Percentiles rank a stretch among this genome's conserved stretches.
These are phyloP conservation scores for Spea hammondii DNA, from an alignment of 2,797 vertebrate genomes.

Conservation along the genomic window DNA sequence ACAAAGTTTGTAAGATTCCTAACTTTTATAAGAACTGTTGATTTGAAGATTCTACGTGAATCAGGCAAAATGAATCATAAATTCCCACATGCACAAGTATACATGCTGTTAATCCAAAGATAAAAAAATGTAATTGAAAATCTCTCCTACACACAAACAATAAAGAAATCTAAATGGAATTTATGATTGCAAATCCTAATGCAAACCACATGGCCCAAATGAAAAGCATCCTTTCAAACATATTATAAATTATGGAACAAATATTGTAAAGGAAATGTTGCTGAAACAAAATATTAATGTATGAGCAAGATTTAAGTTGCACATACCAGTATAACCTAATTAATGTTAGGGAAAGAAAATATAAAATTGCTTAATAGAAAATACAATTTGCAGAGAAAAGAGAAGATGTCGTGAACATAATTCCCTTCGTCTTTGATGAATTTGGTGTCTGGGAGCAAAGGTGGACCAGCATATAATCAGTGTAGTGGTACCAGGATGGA, in stretches of 20 bases:
- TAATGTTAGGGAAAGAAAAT: too few species aligned
- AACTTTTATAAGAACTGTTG: conserved; percentile 17
- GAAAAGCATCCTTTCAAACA: not conserved
- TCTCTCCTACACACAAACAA: conserved; percentile 38
- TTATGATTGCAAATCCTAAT: conserved; percentile 7
- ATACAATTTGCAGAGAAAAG: too few species aligned
- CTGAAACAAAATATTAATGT: too few species aligned
- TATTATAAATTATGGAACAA: not conserved
- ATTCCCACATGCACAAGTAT: conserved; percentile 29
- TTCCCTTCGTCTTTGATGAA: too few species aligned
- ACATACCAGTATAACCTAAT: too few species aligned
- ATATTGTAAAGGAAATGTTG: not conserved
- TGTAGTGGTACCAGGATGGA: too few species aligned
- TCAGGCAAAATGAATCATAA: conserved; percentile 39
- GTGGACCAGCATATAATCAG: too few species aligned
- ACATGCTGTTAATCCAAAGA: conserved; percentile 35
- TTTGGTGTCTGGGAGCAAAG: too few species aligned
- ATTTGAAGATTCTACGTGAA: conserved; percentile 12
- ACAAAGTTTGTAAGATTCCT: conserved; percentile 12
- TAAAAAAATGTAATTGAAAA: conserved; percentile 37
- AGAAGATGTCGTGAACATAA: too few species aligned
- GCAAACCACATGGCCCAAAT: not conserved
- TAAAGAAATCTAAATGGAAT: conserved; percentile 41
- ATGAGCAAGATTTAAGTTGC: too few species aligned
- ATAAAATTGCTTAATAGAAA: too few species aligned